Evolutionary conservation across 2,113 vertebrate genomes (phyloP), one percentile per base, ranked within the genome.

Genomic region (Rhadina sibilatrix): DNA sequence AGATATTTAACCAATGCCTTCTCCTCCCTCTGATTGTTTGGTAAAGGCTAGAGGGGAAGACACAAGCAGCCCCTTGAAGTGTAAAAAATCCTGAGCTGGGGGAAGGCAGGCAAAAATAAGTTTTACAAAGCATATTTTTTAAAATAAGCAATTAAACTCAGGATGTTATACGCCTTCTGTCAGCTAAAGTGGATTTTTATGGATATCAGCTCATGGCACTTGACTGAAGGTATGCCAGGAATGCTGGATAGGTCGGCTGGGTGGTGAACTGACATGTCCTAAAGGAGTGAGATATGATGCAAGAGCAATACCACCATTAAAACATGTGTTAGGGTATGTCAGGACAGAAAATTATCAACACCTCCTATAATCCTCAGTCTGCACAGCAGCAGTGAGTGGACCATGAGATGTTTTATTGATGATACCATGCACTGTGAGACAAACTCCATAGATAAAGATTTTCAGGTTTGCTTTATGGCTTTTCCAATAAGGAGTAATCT

Each of bases 111-210:
- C 66, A 88, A 77, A 91, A 94, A 75, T 46, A 77, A 66, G 28
- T 89, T 92, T 96, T 86, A 88, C 5, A 2, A 88, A 91, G 35
- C 14, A 79, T 27, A 33, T 87, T 96, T 91, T 90, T 6, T 19
- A 79, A 91, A 83, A 16, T 9, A 63, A 20, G 27, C 44, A 57
- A 68, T 92, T 95, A 81, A 97, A 92, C 22, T 49, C 19, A 52
- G 68, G 46, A 19, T 83, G 65, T 89, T 66, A 23, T 87, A 56
- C 5, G 6, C 31, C 42, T 93, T 74, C 76, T 94, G 82, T 94
- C 89, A 90, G 37, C 69, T 94, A 76, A 93, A 94, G 81, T 92
- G 79, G 47, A 87, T 96, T 96, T 95, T 95, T 96, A 94, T 91
- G 93, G 87, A 30, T 95, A 83, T 89, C 66, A 33, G 40, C 69